Base-by-base conservation (phyloP, 30 jellyfish, hydroid and myxozoan genomes). In the Catostylus mosaicus region DNA sequence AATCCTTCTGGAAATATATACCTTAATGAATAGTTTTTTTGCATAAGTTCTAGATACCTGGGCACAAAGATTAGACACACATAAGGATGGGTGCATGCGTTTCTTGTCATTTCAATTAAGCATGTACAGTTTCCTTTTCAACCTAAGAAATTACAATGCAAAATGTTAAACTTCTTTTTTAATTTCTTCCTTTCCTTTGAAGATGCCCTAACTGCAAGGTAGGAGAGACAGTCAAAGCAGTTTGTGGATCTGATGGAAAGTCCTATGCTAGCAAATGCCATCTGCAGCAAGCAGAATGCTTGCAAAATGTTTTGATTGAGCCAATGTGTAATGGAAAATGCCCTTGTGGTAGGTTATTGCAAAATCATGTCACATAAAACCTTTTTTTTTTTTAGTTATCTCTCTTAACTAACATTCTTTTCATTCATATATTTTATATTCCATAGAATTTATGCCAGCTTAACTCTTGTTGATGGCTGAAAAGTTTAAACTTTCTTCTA, bases 321-420 rank as follows among this genome's bases (percentile, higher is more conserved):
- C 73, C 79, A 57, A 77, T 68, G 45, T 93, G 99, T 73, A 70
- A 82, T 16, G 99, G 99, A 63, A 60, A 65, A 32, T 93, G 99
- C 80, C 99, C 99, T 2, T 93, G 99, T 88, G 99, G 99, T 93
- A 78, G 31, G 97, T 38, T 32, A n/a, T n/a, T n/a, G n/a, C n/a
- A n/a, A n/a, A n/a, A n/a, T n/a, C n/a, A n/a, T n/a, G n/a, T n/a
- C n/a, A n/a, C n/a, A n/a, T n/a, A n/a, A n/a, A n/a, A n/a, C n/a
- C n/a, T n/a, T n/a, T n/a, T n/a, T n/a, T n/a, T n/a, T n/a, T n/a
- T n/a, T n/a, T n/a, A n/a, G n/a, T n/a, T n/a, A n/a, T n/a, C n/a
- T n/a, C n/a, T n/a, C n/a, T n/a, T n/a, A n/a, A n/a, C n/a, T n/a
- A n/a, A n/a, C n/a, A n/a, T n/a, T n/a, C n/a, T n/a, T n/a, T n/a